Percentiles rank a stretch among this genome's conserved stretches.
Conservation (phyloP, 2,797 vertebrate genomes). For the Ara ararauna region DNA sequence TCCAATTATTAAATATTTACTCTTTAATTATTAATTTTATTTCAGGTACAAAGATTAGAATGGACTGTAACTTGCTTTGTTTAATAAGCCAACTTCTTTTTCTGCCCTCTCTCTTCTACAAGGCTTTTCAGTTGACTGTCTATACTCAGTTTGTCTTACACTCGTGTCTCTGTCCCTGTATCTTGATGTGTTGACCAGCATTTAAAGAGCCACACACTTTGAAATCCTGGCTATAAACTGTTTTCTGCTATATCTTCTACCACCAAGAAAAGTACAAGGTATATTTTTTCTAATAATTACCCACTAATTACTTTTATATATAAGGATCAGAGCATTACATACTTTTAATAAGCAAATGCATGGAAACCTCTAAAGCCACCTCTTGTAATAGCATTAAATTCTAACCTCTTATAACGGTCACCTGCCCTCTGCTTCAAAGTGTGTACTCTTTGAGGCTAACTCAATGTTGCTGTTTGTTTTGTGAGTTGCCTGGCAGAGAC, state of each 20-base stretch:
- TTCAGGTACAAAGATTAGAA: neutral
- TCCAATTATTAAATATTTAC: neutral
- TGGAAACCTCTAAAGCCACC: neutral
- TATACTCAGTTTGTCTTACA: neutral
- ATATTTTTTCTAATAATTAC: neutral
- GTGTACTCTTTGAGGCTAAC: neutral
- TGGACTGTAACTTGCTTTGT: neutral
- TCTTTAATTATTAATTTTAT: neutral
- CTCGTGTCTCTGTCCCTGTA: neutral
- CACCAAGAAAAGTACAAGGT: neutral
- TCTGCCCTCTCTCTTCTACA: neutral
- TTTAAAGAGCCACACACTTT: neutral
- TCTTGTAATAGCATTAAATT: neutral
- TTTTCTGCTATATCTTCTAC: neutral
- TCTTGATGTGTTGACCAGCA: neutral
- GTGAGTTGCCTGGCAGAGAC: conserved; percentile 4
- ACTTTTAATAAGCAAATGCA: neutral
- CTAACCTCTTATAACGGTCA: neutral
- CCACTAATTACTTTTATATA: neutral
- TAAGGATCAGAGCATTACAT: neutral
- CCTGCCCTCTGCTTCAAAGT: neutral
- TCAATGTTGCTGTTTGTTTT: conserved; percentile 17
- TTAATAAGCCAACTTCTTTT: neutral
- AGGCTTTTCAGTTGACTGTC: neutral
- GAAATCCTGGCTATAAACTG: neutral